Conservation (phyloP, 1,140 invertebrate species). For the Brachystomella parvula region DNA sequence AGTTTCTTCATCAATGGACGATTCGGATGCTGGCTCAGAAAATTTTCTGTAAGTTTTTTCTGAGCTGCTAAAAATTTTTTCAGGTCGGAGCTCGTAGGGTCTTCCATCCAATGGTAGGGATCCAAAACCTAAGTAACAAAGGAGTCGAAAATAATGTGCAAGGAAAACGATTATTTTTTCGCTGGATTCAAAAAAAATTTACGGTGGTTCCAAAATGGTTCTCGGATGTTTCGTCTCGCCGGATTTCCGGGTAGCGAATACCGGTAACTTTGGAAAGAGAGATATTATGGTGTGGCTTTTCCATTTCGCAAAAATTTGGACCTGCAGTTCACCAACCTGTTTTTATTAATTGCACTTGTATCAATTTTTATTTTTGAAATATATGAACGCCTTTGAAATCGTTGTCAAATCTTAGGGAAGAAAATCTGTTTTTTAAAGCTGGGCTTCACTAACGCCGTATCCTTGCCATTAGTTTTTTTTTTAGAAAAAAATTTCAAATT, state of each 20-base stretch:
- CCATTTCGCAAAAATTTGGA: neutral
- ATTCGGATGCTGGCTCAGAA: neutral
- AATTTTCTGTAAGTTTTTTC: neutral
- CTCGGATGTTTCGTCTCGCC: neutral
- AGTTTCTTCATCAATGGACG: neutral
- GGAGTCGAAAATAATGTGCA: too few relatives aligned
- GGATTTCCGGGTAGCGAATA: neutral
- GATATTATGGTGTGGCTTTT: neutral
- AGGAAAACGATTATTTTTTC: too few relatives aligned
- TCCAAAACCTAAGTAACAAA: neutral
- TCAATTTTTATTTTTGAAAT: too few relatives aligned
- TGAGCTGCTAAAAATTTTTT: neutral
- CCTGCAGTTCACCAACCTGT: neutral
- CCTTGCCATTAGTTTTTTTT: too few relatives aligned
- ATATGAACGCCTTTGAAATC: too few relatives aligned
- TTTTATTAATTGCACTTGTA: too few relatives aligned
- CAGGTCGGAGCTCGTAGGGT: neutral
- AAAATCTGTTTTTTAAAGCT: too few relatives aligned
- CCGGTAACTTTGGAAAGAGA: neutral
- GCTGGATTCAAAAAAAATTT: neutral
- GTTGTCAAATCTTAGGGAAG: too few relatives aligned
- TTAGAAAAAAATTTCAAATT: too few relatives aligned
- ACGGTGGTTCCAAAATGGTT: neutral
- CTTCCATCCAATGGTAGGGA: neutral
- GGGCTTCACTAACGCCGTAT: too few relatives aligned